Evolutionary conservation across 2,113 vertebrate species (phyloP), one percentile per base, ranked within the genome.

Genomic region (Nothoprocta perdicaria): DNA sequence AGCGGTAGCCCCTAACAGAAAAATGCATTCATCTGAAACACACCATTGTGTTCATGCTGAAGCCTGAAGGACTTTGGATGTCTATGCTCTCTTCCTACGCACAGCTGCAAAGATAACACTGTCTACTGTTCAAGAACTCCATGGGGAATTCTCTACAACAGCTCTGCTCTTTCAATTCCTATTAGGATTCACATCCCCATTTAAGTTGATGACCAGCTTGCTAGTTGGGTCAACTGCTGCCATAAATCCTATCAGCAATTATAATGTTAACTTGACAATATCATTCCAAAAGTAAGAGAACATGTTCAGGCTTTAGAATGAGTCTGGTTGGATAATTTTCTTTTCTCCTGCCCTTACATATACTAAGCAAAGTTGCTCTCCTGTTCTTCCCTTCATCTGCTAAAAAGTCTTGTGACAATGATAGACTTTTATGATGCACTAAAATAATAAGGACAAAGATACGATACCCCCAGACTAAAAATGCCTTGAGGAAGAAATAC

Each of bases 71-170:
- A 74, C 80, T 85, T 87, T 80, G 7, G 14, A 80, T 77, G 92
- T 63, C 84, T 87, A 58, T 29, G 81, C 80, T 95, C 94, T 90
- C 84, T 92, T 96, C 92, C 81, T 89, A 82, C 15, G 7, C 94
- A 93, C 96, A 96, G 95, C 94, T 96, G 96, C 92, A 94, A 95
- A 94, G 95, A 95, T 93, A 95, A 96, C 84, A 94, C 81, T 83
- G 86, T 84, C 92, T 93, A 90, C 89, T 91, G 87, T 94, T 92
- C 68, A 78, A 91, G 68, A 40, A 33, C 91, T 94, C 94, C 52
- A 0, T 8, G 52, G 96, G 89, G 92, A 89, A 91, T 94, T 91
- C 81, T 76, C 86, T 0, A 0, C 71, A 92, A 89, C 78, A 63
- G 79, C 93, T 71, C 81, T 89, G 90, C 41, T 94, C 92, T 95